Conservation (phyloP, 2,888 invertebrate species). For the Luperina nickerlii region DNA sequence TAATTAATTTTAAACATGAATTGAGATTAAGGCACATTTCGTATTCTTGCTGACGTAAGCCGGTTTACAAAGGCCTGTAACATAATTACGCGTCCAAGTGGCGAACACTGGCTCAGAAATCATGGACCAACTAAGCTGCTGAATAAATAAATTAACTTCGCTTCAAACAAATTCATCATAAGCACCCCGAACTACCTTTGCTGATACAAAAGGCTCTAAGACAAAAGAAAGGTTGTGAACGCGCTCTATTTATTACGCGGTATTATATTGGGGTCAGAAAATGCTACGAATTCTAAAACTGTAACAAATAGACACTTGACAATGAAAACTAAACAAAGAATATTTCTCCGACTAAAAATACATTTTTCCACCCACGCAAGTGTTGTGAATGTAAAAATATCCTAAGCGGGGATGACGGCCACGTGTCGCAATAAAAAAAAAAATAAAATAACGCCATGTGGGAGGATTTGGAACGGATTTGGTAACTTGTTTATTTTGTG, state of each 20-base stretch:
- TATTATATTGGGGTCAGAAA: not conserved
- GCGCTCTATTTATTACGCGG: constrained; percentile 22
- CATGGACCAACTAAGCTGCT: constrained; percentile 6
- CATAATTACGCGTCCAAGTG: not conserved
- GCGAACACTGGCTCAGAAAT: constrained; percentile 26
- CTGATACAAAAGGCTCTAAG: constrained; percentile 46
- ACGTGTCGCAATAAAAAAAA: constrained; percentile 60
- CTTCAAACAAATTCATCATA: constrained; percentile 35
- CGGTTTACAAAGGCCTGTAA: constrained; percentile 4
- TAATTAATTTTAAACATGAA: constrained; percentile 3
- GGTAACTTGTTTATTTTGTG: constrained; percentile 69
- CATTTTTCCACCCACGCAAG: constrained; percentile 58
- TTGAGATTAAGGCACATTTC: not conserved
- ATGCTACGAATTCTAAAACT: constrained; percentile 12
- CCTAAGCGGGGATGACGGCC: constrained; percentile 73
- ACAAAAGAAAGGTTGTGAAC: constrained; percentile 42
- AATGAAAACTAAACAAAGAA: constrained; percentile 35
- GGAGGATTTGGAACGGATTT: constrained; percentile 63
- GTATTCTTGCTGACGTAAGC: not conserved
- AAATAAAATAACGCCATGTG: constrained; percentile 59
- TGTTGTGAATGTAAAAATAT: constrained; percentile 71
- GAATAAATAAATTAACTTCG: constrained; percentile 25
- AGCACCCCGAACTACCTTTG: constrained; percentile 40
- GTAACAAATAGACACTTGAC: constrained; percentile 25
- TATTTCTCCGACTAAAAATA: constrained; percentile 34